Percentiles rank a stretch among this genome's conserved stretches.
Evolutionary conservation across 2,797 vertebrate species (phyloP).

Genomic region (Falco naumanni): DNA sequence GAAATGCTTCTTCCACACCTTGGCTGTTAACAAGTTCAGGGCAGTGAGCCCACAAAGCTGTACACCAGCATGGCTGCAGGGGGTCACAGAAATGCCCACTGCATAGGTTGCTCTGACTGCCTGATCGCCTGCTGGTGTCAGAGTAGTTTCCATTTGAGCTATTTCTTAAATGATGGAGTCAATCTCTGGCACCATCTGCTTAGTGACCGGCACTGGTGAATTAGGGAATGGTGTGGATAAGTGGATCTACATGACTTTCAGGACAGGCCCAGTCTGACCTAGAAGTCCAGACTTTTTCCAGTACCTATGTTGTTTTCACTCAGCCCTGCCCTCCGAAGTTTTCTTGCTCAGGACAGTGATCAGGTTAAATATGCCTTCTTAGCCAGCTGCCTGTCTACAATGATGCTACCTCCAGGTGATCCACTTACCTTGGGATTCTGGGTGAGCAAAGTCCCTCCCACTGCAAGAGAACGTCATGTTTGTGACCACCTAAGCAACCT

Average conservation of each 20-base stretch:
- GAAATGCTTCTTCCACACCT: background rate
- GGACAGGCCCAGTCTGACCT: background rate
- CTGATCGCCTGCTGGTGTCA: background rate
- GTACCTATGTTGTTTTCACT: background rate
- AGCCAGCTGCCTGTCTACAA: background rate
- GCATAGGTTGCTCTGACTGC: background rate
- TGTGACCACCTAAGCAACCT: background rate
- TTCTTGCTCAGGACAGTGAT: background rate
- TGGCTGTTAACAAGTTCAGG: background rate
- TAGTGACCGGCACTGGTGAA: background rate
- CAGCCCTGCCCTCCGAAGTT: background rate
- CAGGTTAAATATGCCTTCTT: rapidly evolving
- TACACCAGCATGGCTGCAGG: background rate
- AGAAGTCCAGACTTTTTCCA: background rate
- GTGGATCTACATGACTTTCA: background rate
- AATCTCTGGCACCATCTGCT: background rate
- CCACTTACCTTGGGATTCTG: background rate
- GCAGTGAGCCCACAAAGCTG: background rate
- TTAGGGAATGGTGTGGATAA: background rate
- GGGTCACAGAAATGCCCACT: background rate
- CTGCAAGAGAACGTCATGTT: background rate
- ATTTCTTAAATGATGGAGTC: background rate
- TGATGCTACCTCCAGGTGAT: background rate
- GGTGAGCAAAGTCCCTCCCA: background rate
- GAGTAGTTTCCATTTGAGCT: background rate